Evolutionary conservation across 1,140 invertebrate species (phyloP), one percentile per base, ranked within the genome.

Genomic region (Nasonia giraulti): DNA sequence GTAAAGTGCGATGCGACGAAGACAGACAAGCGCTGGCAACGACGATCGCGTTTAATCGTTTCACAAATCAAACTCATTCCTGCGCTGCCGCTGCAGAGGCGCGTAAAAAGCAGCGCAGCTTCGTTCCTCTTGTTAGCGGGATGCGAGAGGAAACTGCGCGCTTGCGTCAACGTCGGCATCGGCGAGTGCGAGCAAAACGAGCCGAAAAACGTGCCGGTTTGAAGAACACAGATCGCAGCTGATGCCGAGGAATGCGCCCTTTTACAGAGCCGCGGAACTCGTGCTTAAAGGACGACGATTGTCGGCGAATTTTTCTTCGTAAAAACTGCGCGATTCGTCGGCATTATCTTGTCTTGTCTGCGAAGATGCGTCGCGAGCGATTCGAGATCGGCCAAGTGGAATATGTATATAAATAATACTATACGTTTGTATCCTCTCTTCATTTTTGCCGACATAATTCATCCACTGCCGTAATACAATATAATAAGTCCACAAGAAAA

Each of bases 1-100:
- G 85, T 87, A 88, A 90, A 89, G 83, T 85, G 87, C 86, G 47
- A 81, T 37, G 17, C 17, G 86, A 74, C 66, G 81, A 47, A 80
- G 75, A 83, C 71, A 82, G 80, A 80, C 69, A 33, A 6, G 23
- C 8, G 31, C 33, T 74, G 31, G 73, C 31, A 71, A 11, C 69
- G 31, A 37, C 37, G 37, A 47, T n/a, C n/a, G 44, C 75, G n/a
- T 77, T 77, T 77, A 76, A 75, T 40, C 74, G 50, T 33, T 17
- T 76, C 62, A 50, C 55, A 82, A 80, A 68, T 82, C 74, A 82
- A 81, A 71, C 85, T 83, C 81, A 66, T 47, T 73, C 50, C 37
- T 75, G 80, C 2, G 78, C 6, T 44, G 50, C 33, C 7, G 76
- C 47, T 47, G 47, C 47, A 47, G 17, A 74, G 6, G 27, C n/a